Evolutionary conservation across 2,797 vertebrate species (phyloP).

Genomic region (Myoxocephalus aenaeus): DNA sequence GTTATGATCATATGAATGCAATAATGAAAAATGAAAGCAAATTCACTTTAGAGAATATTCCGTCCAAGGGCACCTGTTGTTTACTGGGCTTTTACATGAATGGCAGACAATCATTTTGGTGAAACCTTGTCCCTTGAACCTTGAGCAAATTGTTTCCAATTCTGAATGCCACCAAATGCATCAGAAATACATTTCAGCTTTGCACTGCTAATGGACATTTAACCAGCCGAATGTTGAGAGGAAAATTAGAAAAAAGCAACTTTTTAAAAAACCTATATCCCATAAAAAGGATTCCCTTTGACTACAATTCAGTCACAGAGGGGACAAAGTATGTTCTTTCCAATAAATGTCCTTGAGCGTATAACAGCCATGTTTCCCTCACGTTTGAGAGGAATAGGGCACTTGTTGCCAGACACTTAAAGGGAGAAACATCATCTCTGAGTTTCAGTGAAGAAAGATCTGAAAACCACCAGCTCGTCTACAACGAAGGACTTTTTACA

Average conservation of each 20-base stretch:
- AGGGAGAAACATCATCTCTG: conserved; percentile 19
- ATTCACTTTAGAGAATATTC: conserved; percentile 56
- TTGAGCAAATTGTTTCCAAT: conserved; percentile 53
- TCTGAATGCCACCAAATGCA: conserved; percentile 62
- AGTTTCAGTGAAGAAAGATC: conserved; percentile 26
- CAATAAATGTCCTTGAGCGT: conserved; percentile 60
- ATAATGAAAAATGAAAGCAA: conserved; percentile 47
- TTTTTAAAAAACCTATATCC: conserved; percentile 35
- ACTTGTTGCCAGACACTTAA: conserved; percentile 27
- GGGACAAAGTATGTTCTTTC: conserved; percentile 12
- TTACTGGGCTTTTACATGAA: conserved; percentile 39
- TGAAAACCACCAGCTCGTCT: conserved; percentile 15
- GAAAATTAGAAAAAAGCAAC: conserved; percentile 37
- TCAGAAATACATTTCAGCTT: conserved; percentile 27
- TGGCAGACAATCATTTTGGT: conserved; percentile 49
- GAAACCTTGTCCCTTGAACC: conserved; percentile 52
- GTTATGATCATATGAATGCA: conserved; percentile 55
- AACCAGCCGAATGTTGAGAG: conserved; percentile 12
- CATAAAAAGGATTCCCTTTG: conserved; percentile 45
- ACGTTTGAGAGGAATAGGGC: conserved; percentile 20
- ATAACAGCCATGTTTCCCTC: conserved; percentile 51
- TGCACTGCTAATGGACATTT: conserved; percentile 53
- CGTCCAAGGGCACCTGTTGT: conserved; percentile 63
- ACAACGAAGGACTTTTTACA: not conserved
- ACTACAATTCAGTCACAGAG: conserved; percentile 17